These are phyloP conservation scores for Macrobrachium rosenbergii DNA, from an alignment of 1,140 invertebrate genomes.

Conservation along the genomic window DNA sequence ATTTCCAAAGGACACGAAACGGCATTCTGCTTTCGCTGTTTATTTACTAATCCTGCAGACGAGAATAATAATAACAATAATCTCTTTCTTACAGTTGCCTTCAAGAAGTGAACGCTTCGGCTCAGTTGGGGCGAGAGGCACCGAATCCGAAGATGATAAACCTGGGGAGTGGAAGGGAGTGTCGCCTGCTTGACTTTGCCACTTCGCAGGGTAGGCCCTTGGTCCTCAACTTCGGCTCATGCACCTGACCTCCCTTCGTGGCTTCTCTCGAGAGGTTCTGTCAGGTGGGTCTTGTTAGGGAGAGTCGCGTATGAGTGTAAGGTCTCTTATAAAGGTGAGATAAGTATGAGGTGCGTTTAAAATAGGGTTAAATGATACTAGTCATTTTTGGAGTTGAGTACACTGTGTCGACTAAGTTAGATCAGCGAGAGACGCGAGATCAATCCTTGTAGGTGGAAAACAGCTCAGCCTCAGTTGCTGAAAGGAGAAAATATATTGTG, in stretches of 20 bases:
- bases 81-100: neutral
- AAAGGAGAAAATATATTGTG: too few species aligned
- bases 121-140: neutral
- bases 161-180: too few species aligned
- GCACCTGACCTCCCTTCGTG: conserved; percentile 52
- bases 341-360: too few species aligned
- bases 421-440: too few species aligned
- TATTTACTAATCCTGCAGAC: neutral
- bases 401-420: too few species aligned
- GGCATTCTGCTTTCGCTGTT: too few species aligned
- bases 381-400: too few species aligned
- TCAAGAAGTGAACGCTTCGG: conserved; percentile 1
- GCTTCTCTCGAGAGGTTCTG: conserved; percentile 48
- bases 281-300: neutral
- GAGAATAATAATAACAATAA: neutral
- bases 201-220: neutral
- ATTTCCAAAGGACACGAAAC: neutral
- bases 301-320: too few species aligned
- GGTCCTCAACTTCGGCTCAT: conserved; percentile 50
- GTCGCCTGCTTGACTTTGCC: conserved; percentile 17
- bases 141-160: conserved; percentile 29
- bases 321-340: too few species aligned
- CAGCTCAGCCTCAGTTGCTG: too few species aligned
- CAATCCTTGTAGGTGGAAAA: too few species aligned
- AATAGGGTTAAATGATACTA: too few species aligned